Evolutionary conservation across 2,113 vertebrate species (phyloP), one percentile per base, ranked within the genome.

Genomic region (Microtus ochrogaster): DNA sequence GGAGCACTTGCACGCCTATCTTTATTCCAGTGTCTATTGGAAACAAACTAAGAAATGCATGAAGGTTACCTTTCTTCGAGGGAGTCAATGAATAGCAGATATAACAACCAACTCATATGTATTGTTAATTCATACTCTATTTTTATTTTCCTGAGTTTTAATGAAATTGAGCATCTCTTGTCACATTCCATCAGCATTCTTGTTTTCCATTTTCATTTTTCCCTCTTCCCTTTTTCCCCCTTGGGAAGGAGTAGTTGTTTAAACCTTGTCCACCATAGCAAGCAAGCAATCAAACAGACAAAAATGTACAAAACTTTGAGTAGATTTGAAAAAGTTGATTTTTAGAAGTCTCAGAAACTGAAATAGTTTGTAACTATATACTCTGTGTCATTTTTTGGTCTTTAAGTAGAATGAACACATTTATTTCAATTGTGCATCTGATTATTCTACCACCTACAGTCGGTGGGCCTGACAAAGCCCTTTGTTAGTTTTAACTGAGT

Each of bases 211-310:
- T 74, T 24, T 58, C 21, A 55, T 68, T 73, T 73, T 58, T 58
- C 10, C 16, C 4, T 73, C 47, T 55, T 26, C n/a, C 24, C n/a
- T n/a, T 5, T 9, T 4, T 7, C 5, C 5, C 17, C 1, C 49
- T 74, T 41, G 26, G 47, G 47, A 74, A 17, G 24, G n/a, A 58
- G 24, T 39, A 41, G 8, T 52, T 86, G 84, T 68, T 68, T 22
- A 70, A 87, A 24, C 12, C 21, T n/a, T 86, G 19, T 24, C 19
- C 33, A 68, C 10, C 2, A n/a, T n/a, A 63, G 58, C 55, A 63
- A 24, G 24, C 26, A 83, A 39, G 12, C 13, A 83, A 39, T 5
- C 36, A 72, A 78, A 16, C 41, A 9, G 44, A 30, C 55, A 84
- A 44, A 68, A 22, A 21, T 28, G 44, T 68, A 70, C 12, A 52